Conservation (phyloP, 2,888 invertebrate genomes). For the Acanthosepion esculentum region DNA sequence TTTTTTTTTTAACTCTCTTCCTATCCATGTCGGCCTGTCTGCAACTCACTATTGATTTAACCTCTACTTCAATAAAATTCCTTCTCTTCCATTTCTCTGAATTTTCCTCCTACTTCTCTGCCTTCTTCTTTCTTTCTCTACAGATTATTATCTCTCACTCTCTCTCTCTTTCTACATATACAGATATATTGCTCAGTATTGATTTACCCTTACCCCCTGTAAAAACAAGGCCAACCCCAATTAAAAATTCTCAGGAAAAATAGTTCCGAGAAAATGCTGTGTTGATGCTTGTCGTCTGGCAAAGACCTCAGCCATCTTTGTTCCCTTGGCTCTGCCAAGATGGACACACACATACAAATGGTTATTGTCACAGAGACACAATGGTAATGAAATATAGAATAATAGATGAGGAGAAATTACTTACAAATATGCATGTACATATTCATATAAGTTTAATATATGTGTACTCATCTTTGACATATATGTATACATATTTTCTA, state of each 20-base stretch:
- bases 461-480: background rate
- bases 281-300: slow-evolving; percentile 21
- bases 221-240: slow-evolving; percentile 21
- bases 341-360: background rate
- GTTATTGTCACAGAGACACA: slow-evolving; percentile 33
- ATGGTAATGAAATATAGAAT: slow-evolving; percentile 1
- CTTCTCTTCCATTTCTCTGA: background rate
- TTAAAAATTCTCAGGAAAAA: slow-evolving; percentile 33
- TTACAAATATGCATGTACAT: background rate
- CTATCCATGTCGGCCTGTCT: background rate
- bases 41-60: background rate
- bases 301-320: slow-evolving; percentile 33
- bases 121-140: background rate
- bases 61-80: background rate
- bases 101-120: background rate
- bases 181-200: background rate
- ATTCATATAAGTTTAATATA: background rate
- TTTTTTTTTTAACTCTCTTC: background rate
- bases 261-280: slow-evolving; percentile 11
- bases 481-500: background rate
- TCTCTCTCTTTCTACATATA: background rate
- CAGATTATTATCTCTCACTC: background rate
- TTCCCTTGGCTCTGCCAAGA: slow-evolving; percentile 22
- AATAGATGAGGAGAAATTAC: slow-evolving; percentile 13
- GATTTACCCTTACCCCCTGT: background rate